Evolutionary conservation across 2,797 vertebrate species (phyloP), one percentile per base, ranked within the genome.

Genomic region (Taenioides sp.): DNA sequence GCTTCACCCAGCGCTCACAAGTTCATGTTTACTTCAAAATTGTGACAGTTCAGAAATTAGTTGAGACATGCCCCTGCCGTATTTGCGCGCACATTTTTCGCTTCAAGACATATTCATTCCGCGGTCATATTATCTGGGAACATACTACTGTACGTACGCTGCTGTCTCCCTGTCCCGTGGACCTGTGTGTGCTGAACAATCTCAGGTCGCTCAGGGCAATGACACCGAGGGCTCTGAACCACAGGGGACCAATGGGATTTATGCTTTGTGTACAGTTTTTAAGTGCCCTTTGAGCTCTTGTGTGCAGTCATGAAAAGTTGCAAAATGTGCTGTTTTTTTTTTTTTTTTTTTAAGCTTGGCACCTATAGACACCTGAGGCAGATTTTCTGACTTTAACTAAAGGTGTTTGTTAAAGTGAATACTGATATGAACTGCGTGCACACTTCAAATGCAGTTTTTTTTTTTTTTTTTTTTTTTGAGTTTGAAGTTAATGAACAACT

Each of bases 1-100:
- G 1, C 7, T 17, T 65, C 37, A 25, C 63, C 43, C 17, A 52
- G 10, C 3, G 34, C 25, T 7, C 49, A n/a, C 47, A n/a, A 50
- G 65, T 54, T 14, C 47, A 66, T 66, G 65, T 66, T 66, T 66
- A 66, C 40, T 49, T 65, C 65, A 66, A 20, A 52, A 52, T 31
- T 9, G 43, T 65, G 64, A 65, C 64, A 50, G 64, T 54, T 66
- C 18, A 31, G 18, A 47, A 5, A 66, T 66, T 12, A 66, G 65
- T 66, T 14, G 65, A 31, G 65, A 18, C 49, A 52, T 66, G 64
- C 18, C 25, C 40, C 23, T 49, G 65, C 10, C 10, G 17, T 66
- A 52, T 52, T 66, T 66, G 65, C 65, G 20, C 49, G n/a, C 25
- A 28, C 23, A 31, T 66, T 66, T 66, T 52, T 49, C 4, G 57